phyloP scores from a whole-genome alignment of 2,888 invertebrate genomes.

The Synergus itoensis region DNA sequence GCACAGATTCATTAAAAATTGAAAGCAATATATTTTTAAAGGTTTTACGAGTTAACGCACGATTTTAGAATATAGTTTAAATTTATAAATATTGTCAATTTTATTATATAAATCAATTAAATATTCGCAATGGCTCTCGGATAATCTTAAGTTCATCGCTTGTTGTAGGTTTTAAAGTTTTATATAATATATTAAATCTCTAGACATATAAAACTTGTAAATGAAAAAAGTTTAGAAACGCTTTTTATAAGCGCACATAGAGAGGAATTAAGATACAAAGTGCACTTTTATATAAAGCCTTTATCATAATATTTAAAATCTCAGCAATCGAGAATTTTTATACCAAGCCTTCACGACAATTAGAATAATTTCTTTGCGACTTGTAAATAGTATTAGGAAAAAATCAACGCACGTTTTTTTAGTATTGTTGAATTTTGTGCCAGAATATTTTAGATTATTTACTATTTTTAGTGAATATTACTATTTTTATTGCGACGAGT shows the following conservation, averaged over 20 bases:
- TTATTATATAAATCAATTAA: neutral
- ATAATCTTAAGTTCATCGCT: neutral
- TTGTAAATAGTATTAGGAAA: conserved; percentile 22
- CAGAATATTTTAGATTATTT: conserved; percentile 18
- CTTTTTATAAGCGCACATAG: conserved; percentile 23
- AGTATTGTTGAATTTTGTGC: conserved; percentile 37
- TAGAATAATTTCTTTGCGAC: neutral
- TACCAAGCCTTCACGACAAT: neutral
- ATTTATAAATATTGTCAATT: neutral
- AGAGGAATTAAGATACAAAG: conserved; percentile 25
- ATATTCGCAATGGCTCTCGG: neutral
- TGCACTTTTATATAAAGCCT: conserved; percentile 32
- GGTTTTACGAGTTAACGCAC: conserved; percentile 2
- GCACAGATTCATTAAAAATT: neutral
- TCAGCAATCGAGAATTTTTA: neutral
- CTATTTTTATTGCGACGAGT: neutral
- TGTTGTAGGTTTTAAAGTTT: conserved; percentile 18
- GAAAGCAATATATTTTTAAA: conserved; percentile 15
- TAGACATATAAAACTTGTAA: neutral
- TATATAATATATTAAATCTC: conserved; percentile 11
- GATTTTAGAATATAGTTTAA: neutral
- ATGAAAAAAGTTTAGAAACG: conserved; percentile 13
- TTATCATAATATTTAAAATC: conserved; percentile 5
- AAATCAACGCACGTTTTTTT: neutral
- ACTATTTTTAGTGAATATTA: neutral